A percentile compares a stretch with the other conserved stretches of the same genome.
Evolutionary conservation across 2,113 vertebrate species (phyloP).

Genomic region (Dolichallabes microphthalmus): DNA sequence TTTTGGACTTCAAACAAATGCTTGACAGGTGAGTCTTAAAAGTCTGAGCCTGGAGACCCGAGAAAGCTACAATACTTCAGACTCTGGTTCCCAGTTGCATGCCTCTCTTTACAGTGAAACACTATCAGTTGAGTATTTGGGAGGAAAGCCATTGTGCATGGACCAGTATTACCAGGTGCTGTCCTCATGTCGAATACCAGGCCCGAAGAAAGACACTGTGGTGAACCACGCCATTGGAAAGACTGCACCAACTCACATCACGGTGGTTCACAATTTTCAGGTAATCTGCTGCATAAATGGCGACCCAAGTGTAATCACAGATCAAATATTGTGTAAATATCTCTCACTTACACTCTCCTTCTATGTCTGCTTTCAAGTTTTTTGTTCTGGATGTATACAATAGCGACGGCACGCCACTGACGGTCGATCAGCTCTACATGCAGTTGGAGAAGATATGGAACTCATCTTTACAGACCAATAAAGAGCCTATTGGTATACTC

Average conservation of each 20-base stretch:
- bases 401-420: slow-evolving; percentile 85
- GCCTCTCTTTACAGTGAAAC: slow-evolving; percentile 75
- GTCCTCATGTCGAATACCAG: slow-evolving; percentile 91
- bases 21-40: slow-evolving; percentile 86
- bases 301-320: neutral
- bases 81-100: neutral
- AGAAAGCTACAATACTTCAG: slow-evolving; percentile 2
- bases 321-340: neutral
- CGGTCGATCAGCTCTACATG: slow-evolving; percentile 86
- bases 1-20: slow-evolving; percentile 93
- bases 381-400: slow-evolving; percentile 93
- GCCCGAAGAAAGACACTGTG: slow-evolving; percentile 85
- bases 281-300: slow-evolving; percentile 62
- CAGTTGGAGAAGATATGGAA: slow-evolving; percentile 99
- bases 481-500: slow-evolving; percentile 94
- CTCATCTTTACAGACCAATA: slow-evolving; percentile 93
- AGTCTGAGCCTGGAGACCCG: neutral
- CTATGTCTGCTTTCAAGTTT: slow-evolving; percentile 73
- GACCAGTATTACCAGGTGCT: slow-evolving; percentile 97
- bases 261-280: slow-evolving; percentile 97
- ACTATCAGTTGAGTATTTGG: slow-evolving; percentile 84
- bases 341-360: neutral
- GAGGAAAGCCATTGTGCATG: slow-evolving; percentile 91
- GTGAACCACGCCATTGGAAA: slow-evolving; percentile 78
- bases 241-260: slow-evolving; percentile 81